Conservation (phyloP, 2,797 vertebrate genomes). For the Natrix natrix region DNA sequence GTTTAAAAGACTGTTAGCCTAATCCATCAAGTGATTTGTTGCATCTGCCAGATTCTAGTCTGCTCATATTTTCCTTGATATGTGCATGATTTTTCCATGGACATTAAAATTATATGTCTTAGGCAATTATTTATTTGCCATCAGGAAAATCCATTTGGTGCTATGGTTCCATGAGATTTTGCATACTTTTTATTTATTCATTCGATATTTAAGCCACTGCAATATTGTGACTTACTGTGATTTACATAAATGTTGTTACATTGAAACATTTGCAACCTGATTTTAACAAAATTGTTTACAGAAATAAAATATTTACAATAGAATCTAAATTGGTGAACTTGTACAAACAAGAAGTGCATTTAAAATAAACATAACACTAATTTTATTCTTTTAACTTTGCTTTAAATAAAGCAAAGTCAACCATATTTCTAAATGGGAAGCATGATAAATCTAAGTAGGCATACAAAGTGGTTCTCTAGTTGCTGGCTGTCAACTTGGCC, state of each 20-base stretch:
- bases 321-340: not conserved
- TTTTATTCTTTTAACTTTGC: not conserved
- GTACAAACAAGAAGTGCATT: not conserved
- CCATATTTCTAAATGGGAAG: slow-evolving; percentile 27
- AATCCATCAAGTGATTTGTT: not conserved
- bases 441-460: slow-evolving; percentile 62
- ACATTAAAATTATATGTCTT: not conserved
- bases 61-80: not conserved
- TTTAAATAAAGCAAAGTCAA: slow-evolving; percentile 23
- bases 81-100: not conserved
- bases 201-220: not conserved
- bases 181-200: not conserved
- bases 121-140: not conserved
- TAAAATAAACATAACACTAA: not conserved
- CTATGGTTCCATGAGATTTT: not conserved
- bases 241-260: not conserved
- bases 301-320: not conserved
- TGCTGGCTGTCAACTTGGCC: slow-evolving; percentile 61
- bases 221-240: not conserved
- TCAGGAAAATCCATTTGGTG: not conserved
- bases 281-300: not conserved
- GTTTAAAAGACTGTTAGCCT: not conserved
- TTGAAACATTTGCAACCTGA: not conserved
- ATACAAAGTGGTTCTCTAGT: slow-evolving; percentile 64
- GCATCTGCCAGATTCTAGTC: not conserved